Evolutionary conservation across 2,113 vertebrate genomes (phyloP).

Genomic region (Pao palembangensis): DNA sequence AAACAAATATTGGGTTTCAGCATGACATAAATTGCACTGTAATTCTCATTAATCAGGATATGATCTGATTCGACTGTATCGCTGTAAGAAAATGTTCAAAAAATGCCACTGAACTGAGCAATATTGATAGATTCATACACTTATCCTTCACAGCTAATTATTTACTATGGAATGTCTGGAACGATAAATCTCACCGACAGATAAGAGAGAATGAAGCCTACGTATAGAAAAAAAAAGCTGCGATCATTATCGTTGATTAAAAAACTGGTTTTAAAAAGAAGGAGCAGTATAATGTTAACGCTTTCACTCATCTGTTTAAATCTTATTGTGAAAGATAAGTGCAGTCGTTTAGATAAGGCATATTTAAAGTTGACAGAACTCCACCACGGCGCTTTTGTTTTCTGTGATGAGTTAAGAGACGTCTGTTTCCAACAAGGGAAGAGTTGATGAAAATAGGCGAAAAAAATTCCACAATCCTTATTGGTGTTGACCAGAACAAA

Average conservation of each 20-base stretch:
- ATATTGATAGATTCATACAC: conserved; percentile 82
- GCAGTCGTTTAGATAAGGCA: conserved; percentile 95
- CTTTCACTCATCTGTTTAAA: conserved; percentile 66
- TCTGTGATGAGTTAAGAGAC: conserved; percentile 75
- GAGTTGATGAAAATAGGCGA: conserved; percentile 65
- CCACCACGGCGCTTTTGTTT: conserved; percentile 74
- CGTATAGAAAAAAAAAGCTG: conserved; percentile 13
- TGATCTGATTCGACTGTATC: conserved; percentile 87
- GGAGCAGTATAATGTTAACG: conserved; percentile 34
- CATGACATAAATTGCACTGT: conserved; percentile 46
- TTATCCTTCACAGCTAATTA: conserved; percentile 81
- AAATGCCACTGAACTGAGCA: conserved; percentile 75
- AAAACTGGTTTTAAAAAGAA: conserved; percentile 28
- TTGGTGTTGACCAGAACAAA: conserved; percentile 68
- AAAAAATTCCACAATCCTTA: conserved; percentile 74
- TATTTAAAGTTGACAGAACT: conserved; percentile 90
- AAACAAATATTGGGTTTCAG: conserved; percentile 58
- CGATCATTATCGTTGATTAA: neutral
- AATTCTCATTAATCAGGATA: conserved; percentile 28
- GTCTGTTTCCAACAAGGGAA: conserved; percentile 67
- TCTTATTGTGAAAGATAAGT: conserved; percentile 87
- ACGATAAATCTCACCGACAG: conserved; percentile 29
- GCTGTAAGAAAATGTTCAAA: conserved; percentile 62
- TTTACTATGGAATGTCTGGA: conserved; percentile 48
- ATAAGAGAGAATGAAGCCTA: conserved; percentile 26